Evolutionary conservation across 2,888 invertebrate species (phyloP).

Genomic region (Chydorus sphaericus): DNA sequence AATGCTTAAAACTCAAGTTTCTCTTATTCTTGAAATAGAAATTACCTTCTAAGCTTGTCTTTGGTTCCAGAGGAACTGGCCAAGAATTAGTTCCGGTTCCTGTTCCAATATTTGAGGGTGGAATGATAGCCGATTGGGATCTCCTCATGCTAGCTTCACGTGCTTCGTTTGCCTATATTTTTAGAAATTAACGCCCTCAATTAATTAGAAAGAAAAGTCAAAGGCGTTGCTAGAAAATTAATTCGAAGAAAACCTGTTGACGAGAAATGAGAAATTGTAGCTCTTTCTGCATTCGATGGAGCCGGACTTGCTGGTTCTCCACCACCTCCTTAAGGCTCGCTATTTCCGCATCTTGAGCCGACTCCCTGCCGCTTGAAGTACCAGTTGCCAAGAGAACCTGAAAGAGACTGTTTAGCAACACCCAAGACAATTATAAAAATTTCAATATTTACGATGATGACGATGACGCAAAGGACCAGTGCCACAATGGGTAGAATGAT

Average conservation of each 20-base stretch:
- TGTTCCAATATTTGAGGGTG: not conserved
- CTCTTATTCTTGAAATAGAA: not conserved
- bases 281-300: slow-evolving; percentile 14
- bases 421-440: not conserved
- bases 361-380: not conserved
- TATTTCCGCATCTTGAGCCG: slow-evolving; percentile 2
- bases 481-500: not conserved
- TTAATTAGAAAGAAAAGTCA: not conserved
- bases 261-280: slow-evolving; percentile 10
- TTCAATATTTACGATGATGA: not conserved
- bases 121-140: not conserved
- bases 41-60: not conserved
- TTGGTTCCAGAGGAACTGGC: not conserved
- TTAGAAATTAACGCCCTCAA: not conserved
- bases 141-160: not conserved
- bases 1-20: too few species aligned
- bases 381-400: not conserved
- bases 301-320: slow-evolving; percentile 7
- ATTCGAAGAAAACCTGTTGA: slow-evolving; percentile 6
- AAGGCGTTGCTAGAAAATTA: not conserved
- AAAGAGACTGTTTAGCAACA: not conserved
- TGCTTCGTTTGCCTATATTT: slow-evolving; percentile 4
- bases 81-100: not conserved
- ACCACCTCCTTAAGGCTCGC: not conserved
- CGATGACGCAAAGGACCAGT: not conserved